phyloP scores from a whole-genome alignment of 2,888 invertebrate genomes.

The Synergus itoensis region DNA sequence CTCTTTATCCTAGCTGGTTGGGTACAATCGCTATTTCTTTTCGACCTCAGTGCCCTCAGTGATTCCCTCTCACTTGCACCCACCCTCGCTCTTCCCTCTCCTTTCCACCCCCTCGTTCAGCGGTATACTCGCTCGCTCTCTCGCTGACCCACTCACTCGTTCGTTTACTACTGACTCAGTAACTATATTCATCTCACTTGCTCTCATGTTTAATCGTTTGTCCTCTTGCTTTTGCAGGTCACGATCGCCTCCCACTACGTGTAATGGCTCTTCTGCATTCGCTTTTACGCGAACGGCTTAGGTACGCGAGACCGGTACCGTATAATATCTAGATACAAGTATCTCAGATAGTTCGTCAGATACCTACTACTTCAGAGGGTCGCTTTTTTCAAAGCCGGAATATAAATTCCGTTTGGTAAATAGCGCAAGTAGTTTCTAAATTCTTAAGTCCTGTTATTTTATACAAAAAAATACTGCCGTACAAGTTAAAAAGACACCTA shows the following conservation, averaged over 20 bases:
- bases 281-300: constrained; percentile 47
- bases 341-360: constrained; percentile 43
- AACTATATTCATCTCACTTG: constrained; percentile 39
- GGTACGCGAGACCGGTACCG: constrained; percentile 44
- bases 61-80: constrained; percentile 44
- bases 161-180: constrained; percentile 16
- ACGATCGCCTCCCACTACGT: constrained; percentile 49
- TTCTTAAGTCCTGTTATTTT: constrained; percentile 22
- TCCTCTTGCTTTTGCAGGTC: constrained; percentile 47
- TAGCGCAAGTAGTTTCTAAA: constrained; percentile 11
- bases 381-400: constrained; percentile 27
- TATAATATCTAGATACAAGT: constrained; percentile 48
- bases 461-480: too few species aligned
- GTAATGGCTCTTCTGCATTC: constrained; percentile 50
- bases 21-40: constrained; percentile 43
- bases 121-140: constrained; percentile 40
- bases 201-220: constrained; percentile 43
- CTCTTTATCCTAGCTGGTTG: constrained; percentile 25
- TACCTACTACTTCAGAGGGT: constrained; percentile 42
- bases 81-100: constrained; percentile 38
- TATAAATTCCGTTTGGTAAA: constrained; percentile 32
- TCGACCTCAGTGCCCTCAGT: constrained; percentile 44
- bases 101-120: constrained; percentile 31
- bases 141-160: constrained; percentile 41
- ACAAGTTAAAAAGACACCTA: too few species aligned